Conservation (phyloP, 1,140 invertebrate genomes). For the Halyomorpha halys region DNA sequence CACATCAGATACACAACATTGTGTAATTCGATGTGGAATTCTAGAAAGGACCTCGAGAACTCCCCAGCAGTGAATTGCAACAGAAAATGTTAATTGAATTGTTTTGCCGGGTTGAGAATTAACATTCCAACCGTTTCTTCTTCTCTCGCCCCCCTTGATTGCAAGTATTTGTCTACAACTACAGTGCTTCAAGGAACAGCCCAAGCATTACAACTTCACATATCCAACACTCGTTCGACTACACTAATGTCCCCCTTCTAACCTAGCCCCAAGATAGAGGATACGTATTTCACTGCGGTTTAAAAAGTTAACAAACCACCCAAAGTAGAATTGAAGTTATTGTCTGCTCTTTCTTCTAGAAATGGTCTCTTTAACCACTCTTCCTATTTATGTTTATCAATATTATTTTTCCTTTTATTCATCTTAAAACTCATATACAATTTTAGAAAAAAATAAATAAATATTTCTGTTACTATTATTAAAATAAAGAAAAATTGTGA, state of each 20-base stretch:
- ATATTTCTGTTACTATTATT: too few relatives aligned
- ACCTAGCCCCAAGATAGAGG: neutral
- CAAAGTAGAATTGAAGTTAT: too few relatives aligned
- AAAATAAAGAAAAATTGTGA: too few relatives aligned
- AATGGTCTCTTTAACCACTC: too few relatives aligned
- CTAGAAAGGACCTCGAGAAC: constrained; percentile 9
- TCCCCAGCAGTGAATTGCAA: constrained; percentile 22
- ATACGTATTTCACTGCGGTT: too few relatives aligned
- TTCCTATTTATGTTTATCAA: too few relatives aligned
- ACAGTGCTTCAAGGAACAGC: neutral
- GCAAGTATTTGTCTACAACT: constrained; percentile 23
- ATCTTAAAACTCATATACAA: too few relatives aligned
- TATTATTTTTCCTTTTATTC: too few relatives aligned
- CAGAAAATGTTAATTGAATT: constrained; percentile 26
- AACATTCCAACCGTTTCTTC: constrained; percentile 21
- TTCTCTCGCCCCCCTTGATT: constrained; percentile 17
- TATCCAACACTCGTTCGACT: constrained; percentile 19
- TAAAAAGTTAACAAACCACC: too few relatives aligned
- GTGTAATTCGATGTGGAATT: constrained; percentile 23
- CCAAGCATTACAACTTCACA: constrained; percentile 17
- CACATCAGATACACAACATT: constrained; percentile 17
- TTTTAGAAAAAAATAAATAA: too few relatives aligned
- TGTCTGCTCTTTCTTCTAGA: too few relatives aligned
- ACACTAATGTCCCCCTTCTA: constrained; percentile 6
- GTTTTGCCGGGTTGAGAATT: constrained; percentile 22